A percentile compares a stretch with the other conserved stretches of the same genome.
phyloP scores from a whole-genome alignment of 2,797 vertebrate species.

The Gallinago nigripennis region DNA sequence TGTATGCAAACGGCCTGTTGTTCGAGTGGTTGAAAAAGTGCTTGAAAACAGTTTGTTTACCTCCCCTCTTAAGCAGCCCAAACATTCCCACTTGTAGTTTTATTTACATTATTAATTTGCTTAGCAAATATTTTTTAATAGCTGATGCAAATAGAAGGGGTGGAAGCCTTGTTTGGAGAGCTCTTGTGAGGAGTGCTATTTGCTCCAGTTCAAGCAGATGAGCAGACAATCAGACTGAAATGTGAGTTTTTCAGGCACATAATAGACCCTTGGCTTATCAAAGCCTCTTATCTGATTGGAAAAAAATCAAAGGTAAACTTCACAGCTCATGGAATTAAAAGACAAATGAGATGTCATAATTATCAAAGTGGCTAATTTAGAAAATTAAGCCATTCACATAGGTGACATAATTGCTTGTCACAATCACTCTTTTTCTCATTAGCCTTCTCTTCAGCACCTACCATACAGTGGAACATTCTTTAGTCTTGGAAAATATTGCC shows the following conservation, averaged over 20 bases:
- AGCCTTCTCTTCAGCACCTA: slow-evolving; percentile 76
- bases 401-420: slow-evolving; percentile 90
- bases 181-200: slow-evolving; percentile 74
- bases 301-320: slow-evolving; percentile 83
- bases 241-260: slow-evolving; percentile 75
- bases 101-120: slow-evolving; percentile 83
- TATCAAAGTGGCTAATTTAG: slow-evolving; percentile 88
- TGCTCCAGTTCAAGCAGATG: slow-evolving; percentile 73
- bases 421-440: slow-evolving; percentile 87
- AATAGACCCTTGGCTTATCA: slow-evolving; percentile 82
- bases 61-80: slow-evolving; percentile 66
- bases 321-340: slow-evolving; percentile 82
- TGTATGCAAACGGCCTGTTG: slow-evolving; percentile 65
- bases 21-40: slow-evolving; percentile 74
- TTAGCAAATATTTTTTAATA: slow-evolving; percentile 71
- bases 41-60: slow-evolving; percentile 76
- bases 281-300: slow-evolving; percentile 80
- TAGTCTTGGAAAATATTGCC: slow-evolving; percentile 61
- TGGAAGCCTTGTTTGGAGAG: slow-evolving; percentile 70
- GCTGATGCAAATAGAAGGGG: slow-evolving; percentile 61
- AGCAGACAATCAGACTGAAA: slow-evolving; percentile 74
- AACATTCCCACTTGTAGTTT: slow-evolving; percentile 65
- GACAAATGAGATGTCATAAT: slow-evolving; percentile 89
- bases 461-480: slow-evolving; percentile 56
- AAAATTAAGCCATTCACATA: slow-evolving; percentile 86